Conservation (phyloP, 2,888 invertebrate species). For the Eristalis intricaria region DNA sequence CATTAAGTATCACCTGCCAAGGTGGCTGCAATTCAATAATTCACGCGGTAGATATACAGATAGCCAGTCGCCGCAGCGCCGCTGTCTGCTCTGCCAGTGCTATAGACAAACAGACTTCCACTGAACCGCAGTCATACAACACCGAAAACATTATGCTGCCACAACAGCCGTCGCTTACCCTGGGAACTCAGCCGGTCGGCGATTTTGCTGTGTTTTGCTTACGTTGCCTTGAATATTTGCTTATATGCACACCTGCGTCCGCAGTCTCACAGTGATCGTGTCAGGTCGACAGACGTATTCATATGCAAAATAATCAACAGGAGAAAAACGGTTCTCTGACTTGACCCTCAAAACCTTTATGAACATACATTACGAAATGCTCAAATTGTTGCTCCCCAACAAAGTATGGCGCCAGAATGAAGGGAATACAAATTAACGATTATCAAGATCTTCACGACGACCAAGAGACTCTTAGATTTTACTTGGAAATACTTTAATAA, state of each 20-base stretch:
- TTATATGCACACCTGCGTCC: conserved; percentile 61
- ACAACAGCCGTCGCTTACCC: conserved; percentile 19
- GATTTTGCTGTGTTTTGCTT: neutral
- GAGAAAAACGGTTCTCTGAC: conserved; percentile 24
- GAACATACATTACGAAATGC: conserved; percentile 10
- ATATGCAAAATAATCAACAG: conserved; percentile 53
- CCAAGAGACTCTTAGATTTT: conserved; percentile 11
- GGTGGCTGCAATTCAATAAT: conserved; percentile 71
- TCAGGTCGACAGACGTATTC: conserved; percentile 60
- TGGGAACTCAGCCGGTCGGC: conserved; percentile 21
- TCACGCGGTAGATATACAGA: conserved; percentile 68
- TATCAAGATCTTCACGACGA: neutral
- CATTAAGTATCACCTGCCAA: conserved; percentile 72
- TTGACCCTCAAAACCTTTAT: conserved; percentile 53
- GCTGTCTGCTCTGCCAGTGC: neutral
- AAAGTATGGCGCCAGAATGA: conserved; percentile 49
- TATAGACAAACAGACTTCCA: conserved; percentile 29
- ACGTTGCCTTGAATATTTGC: neutral
- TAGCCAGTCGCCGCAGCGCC: neutral
- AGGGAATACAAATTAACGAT: conserved; percentile 12
- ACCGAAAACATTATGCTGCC: conserved; percentile 61
- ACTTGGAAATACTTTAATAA: conserved; percentile 33
- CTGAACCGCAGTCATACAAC: conserved; percentile 50
- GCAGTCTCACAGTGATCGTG: conserved; percentile 44
- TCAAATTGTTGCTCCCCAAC: neutral